Evolutionary conservation across 2,797 vertebrate genomes (phyloP).

Genomic region (Coracias cyanogaster): DNA sequence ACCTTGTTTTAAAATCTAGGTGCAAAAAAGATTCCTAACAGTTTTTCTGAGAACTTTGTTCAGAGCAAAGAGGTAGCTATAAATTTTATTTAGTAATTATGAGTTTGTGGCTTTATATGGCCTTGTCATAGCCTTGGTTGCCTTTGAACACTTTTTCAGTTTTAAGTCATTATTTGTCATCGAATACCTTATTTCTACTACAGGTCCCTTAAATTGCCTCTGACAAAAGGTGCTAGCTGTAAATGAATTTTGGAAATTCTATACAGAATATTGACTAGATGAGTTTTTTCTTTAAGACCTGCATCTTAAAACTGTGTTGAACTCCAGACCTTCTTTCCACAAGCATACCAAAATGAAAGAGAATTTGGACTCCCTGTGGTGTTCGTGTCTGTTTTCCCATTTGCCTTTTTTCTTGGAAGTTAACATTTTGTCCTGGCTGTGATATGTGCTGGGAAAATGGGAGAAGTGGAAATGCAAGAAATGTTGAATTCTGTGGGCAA

Average conservation of each 20-base stretch:
- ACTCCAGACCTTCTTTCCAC: background rate
- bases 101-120: background rate
- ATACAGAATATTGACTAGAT: background rate
- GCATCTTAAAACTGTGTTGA: background rate
- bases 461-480: background rate
- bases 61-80: background rate
- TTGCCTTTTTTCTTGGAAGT: background rate
- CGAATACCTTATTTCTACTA: background rate
- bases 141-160: background rate
- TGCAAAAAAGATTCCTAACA: background rate
- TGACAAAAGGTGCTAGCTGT: background rate
- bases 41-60: background rate
- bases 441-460: background rate
- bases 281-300: background rate
- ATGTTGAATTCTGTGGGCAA: background rate
- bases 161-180: background rate
- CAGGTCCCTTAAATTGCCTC: background rate
- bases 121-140: background rate
- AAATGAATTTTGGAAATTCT: background rate
- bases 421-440: conserved; percentile 10
- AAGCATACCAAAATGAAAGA: background rate
- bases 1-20: background rate
- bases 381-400: background rate
- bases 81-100: background rate
- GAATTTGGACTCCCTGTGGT: background rate